These are phyloP conservation scores for Grammomys dolichurus DNA, from an alignment of 2,113 vertebrate species.

Conservation along the genomic window DNA sequence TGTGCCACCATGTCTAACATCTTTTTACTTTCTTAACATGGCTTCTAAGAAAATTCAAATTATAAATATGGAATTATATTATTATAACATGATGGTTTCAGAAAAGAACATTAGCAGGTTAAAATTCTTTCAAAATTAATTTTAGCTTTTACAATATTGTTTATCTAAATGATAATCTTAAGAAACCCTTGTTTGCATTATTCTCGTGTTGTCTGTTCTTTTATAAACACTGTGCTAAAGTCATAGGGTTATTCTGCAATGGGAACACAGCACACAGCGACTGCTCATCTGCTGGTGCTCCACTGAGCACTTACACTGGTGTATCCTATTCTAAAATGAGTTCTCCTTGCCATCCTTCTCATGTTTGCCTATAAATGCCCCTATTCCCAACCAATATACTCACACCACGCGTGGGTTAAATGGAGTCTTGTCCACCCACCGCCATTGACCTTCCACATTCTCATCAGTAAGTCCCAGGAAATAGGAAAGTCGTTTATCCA, in stretches of 20 bases:
- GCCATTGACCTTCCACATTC: slow-evolving; percentile 39
- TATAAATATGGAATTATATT: neutral
- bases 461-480: slow-evolving; percentile 67
- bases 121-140: neutral
- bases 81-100: neutral
- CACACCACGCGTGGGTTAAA: slow-evolving; percentile 54
- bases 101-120: neutral
- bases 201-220: neutral
- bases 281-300: neutral
- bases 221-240: neutral
- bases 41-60: neutral
- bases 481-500: slow-evolving; percentile 70
- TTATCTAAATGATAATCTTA: neutral
- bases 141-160: neutral
- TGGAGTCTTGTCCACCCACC: slow-evolving; percentile 60
- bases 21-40: neutral
- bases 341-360: neutral
- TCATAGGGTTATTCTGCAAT: neutral
- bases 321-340: neutral
- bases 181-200: neutral
- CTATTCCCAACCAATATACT: slow-evolving; percentile 45
- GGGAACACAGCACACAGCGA: neutral
- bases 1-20: neutral
- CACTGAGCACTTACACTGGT: neutral
- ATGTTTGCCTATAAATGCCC: neutral